These are phyloP conservation scores for Ophioninae sp. DNA, from an alignment of 2,888 invertebrate genomes.

Conservation along the genomic window DNA sequence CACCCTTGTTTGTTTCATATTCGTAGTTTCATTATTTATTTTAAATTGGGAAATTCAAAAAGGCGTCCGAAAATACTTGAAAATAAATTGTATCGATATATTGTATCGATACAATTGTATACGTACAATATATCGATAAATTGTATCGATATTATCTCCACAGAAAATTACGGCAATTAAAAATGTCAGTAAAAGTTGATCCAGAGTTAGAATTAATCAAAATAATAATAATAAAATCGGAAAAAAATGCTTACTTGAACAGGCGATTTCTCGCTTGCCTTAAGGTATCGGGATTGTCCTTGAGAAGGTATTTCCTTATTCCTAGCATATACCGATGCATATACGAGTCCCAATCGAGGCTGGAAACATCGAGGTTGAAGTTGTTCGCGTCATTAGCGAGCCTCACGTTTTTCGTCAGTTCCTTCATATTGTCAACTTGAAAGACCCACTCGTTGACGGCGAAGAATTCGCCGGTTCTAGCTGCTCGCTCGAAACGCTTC, in stretches of 20 bases:
- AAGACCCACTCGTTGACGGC: conserved; percentile 93
- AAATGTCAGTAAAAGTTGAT: conserved; percentile 11
- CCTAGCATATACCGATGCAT: conserved; percentile 91
- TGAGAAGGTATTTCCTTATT: conserved; percentile 90
- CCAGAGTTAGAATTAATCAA: conserved; percentile 26
- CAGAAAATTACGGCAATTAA: too few species aligned
- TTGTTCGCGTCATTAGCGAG: conserved; percentile 83
- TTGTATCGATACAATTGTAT: too few species aligned
- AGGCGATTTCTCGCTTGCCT: conserved; percentile 86
- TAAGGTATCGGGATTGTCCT: conserved; percentile 87
- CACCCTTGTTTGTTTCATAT: too few species aligned
- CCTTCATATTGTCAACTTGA: conserved; percentile 84
- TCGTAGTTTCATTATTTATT: too few species aligned
- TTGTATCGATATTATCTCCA: too few species aligned
- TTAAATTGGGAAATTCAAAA: too few species aligned
- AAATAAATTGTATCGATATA: too few species aligned
- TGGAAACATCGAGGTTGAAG: conserved; percentile 86
- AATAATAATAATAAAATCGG: not conserved
- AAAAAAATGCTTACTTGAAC: conserved; percentile 82
- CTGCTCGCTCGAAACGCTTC: conserved; percentile 89
- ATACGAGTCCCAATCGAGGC: conserved; percentile 90
- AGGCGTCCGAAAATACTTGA: too few species aligned
- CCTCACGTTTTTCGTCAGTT: conserved; percentile 83
- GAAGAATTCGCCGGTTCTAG: conserved; percentile 91
- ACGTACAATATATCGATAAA: too few species aligned